These are phyloP conservation scores for Pituophis catenifer DNA, from an alignment of 2,113 vertebrate species.

Conservation along the genomic window DNA sequence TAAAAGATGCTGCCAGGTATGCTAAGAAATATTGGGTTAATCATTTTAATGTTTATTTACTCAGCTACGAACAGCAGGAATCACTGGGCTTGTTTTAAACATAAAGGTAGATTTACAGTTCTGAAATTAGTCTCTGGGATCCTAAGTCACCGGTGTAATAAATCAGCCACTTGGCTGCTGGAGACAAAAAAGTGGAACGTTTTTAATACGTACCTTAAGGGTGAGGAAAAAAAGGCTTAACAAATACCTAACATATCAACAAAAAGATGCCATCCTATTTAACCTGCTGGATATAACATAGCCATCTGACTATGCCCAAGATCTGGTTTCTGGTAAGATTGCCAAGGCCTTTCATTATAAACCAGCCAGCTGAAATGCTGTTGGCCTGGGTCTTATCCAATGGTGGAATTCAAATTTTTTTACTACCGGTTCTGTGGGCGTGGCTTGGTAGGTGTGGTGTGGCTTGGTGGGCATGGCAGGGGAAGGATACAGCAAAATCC, in stretches of 20 bases:
- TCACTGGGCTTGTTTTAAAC: conserved; percentile 23
- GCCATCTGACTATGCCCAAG: not conserved
- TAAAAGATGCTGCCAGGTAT: conserved; percentile 22
- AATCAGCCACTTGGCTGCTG: not conserved
- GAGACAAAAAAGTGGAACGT: not conserved
- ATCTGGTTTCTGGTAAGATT: not conserved
- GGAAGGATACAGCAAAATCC: too few species aligned
- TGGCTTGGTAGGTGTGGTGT: too few species aligned
- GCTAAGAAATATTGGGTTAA: conserved; percentile 20
- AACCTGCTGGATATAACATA: not conserved
- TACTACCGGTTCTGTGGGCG: too few species aligned
- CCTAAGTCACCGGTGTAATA: conserved; percentile 2
- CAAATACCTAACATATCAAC: not conserved
- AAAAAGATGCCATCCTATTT: not conserved
- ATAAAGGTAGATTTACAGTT: conserved; percentile 41
- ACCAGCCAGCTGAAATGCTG: not conserved
- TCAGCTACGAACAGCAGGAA: conserved; percentile 41
- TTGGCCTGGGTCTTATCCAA: not conserved
- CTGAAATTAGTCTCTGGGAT: conserved; percentile 51
- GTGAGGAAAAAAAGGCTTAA: not conserved
- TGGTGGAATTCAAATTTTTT: too few species aligned
- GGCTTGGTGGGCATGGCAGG: too few species aligned
- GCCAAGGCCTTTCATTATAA: not conserved
- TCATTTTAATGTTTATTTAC: conserved; percentile 19
- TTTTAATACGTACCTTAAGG: not conserved